Percentiles rank a stretch among this genome's conserved stretches.
These are phyloP conservation scores for Leucophora obtusa DNA, from an alignment of 2,888 invertebrate genomes.

Conservation along the genomic window DNA sequence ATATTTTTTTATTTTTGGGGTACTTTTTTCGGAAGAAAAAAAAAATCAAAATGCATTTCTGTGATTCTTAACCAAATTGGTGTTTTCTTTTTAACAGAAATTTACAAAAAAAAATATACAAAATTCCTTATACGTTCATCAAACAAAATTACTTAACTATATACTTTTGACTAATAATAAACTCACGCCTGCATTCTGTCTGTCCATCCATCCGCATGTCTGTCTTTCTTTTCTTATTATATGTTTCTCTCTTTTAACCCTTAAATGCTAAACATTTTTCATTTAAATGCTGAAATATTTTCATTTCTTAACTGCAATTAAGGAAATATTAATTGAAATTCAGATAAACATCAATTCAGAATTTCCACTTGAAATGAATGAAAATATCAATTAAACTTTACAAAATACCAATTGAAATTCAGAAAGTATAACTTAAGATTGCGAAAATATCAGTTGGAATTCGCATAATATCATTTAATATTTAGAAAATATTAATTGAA, in stretches of 20 bases:
- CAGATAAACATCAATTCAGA: too few relatives aligned
- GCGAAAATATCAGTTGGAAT: too few relatives aligned
- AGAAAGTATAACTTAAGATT: too few relatives aligned
- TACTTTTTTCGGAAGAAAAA: slow-evolving; percentile 25
- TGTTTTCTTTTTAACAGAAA: slow-evolving; percentile 11
- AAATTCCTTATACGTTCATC: slow-evolving; percentile 63
- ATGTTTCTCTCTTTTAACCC: slow-evolving; percentile 61
- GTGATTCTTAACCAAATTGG: slow-evolving; percentile 53
- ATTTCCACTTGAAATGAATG: too few relatives aligned
- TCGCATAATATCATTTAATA: too few relatives aligned
- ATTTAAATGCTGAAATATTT: too few relatives aligned
- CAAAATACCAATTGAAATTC: too few relatives aligned
- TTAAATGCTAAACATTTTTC: not conserved
- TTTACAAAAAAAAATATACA: slow-evolving; percentile 19
- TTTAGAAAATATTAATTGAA: too few relatives aligned
- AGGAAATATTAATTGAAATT: too few relatives aligned
- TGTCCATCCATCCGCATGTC: slow-evolving; percentile 26
- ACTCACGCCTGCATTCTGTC: slow-evolving; percentile 68
- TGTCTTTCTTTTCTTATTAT: not conserved
- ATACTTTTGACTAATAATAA: slow-evolving; percentile 67
- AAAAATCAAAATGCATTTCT: slow-evolving; percentile 35
- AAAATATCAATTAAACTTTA: too few relatives aligned
- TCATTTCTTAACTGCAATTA: too few relatives aligned
- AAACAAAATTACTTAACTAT: slow-evolving; percentile 68
- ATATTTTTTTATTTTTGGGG: slow-evolving; percentile 12